These are phyloP conservation scores for Trachythela sp. DNA, from an alignment of 64 coral and sea anemone species.

Conservation along the genomic window DNA sequence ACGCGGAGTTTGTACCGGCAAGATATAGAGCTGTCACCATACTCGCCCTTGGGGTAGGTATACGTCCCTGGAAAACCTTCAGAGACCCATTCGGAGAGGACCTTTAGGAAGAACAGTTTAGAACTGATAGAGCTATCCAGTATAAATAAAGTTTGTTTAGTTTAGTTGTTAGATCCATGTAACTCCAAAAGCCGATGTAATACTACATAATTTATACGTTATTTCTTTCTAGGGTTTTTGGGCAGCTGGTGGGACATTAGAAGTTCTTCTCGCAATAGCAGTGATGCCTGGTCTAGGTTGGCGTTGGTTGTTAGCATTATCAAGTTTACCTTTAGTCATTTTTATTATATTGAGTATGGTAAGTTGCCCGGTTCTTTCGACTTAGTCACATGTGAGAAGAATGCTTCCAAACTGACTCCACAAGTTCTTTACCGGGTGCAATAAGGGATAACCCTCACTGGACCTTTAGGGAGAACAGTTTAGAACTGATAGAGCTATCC, in stretches of 20 bases:
- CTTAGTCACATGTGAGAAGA: too few species aligned
- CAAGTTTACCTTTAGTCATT: conserved; percentile 58
- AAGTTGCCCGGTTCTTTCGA: background rate
- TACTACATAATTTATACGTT: background rate
- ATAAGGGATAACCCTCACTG: too few species aligned
- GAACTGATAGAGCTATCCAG: too few species aligned
- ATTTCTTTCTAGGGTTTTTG: conserved; percentile 58
- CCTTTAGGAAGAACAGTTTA: too few species aligned
- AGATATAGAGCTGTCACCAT: conserved; percentile 2
- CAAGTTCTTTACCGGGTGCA: too few species aligned
- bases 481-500: too few species aligned
- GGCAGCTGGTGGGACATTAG: conserved; percentile 72
- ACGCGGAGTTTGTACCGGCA: conserved; percentile 7
- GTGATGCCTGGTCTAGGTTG: conserved; percentile 84
- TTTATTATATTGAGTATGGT: conserved; percentile 64
- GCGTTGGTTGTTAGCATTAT: conserved; percentile 84
- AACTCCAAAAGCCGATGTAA: too few species aligned
- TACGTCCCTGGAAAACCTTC: too few species aligned
- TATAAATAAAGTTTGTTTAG: too few species aligned
- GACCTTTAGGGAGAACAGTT: too few species aligned
- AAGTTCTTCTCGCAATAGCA: conserved; percentile 64
- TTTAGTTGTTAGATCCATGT: background rate
- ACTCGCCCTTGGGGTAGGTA: background rate
- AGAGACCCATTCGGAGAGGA: too few species aligned
- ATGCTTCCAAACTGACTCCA: too few species aligned